Base-by-base conservation (phyloP, 2,797 vertebrate species). In the Enteromius anoplus region DNA sequence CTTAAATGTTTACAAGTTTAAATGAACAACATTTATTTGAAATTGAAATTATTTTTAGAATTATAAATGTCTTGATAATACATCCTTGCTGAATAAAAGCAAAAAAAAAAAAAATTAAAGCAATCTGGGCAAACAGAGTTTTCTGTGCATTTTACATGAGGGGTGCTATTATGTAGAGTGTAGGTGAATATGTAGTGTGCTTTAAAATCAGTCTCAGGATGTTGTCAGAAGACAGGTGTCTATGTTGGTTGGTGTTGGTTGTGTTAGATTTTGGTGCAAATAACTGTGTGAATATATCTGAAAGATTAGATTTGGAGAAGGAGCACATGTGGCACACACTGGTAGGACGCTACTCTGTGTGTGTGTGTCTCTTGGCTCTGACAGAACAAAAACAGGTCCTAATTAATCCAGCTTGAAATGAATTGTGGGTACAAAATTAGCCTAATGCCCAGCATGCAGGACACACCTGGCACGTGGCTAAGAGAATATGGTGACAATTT, bases 341-440 rank as follows among this genome's bases (percentile, higher is more conserved):
- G 2, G 15, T 7, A 17, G 26, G 23, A 15, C 26, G 58, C 47
- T 47, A 10, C 21, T 47, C 10, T 83, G 40, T 85, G 6, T 81
- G 10, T 71, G 42, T 80, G 29, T 82, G 42, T 87, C 17, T 84
- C 11, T 82, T 49, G 37, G 40, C 66, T 80, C 79, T 58, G 78
- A 70, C 21, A 72, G 37, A 85, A 78, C 51, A 68, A 80, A 68
- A 84, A 82, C 87, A 60, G 82, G 51, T 82, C 58, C 78, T 78
- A 86, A 89, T 87, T 49, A 85, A 82, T 83, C 81, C 84, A 84
- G 62, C 83, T 78, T 79, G 37, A 68, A 85, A 65, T 60, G 11
- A 77, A 68, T 64, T 68, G 37, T n/a, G 19, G 58, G 55, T 82
- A 42, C 68, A 75, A 53, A 66, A 70, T 80, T 73, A 81, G 76